Evolutionary conservation across 2,888 invertebrate species (phyloP), one percentile per base, ranked within the genome.

Genomic region (Drosophila incognita): DNA sequence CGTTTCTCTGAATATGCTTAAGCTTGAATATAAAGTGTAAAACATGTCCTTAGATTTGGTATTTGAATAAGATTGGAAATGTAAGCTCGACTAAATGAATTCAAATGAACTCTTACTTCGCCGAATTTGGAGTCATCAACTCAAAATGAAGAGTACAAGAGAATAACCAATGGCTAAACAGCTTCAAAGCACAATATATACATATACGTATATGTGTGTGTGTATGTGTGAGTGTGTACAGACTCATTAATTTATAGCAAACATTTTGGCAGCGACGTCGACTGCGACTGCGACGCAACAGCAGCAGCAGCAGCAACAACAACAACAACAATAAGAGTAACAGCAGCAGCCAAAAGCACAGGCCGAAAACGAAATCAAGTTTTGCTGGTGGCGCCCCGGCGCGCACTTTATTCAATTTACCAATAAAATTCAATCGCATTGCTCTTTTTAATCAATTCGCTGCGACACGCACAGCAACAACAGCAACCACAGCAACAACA

Each of bases 401-500:
- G 87, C 80, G 89, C 83, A 86, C 80, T 85, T 86, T 86, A 86
- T 92, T 92, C 92, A 92, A 92, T 92, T 92, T 92, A 83, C 91
- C 91, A 92, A 92, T 92, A 91, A 92, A 91, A 89, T 91, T 82
- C 91, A 92, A 92, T 92, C 91, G 89, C 90, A 82, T 86, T 85
- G 86, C 87, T 86, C 85, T 87, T 92, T 92, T 91, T 92, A 92
- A 91, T 92, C 91, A 92, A 91, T 91, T 91, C 90, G 82, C 90
- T 61, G 77, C 74, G 77, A 75, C 82, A 70, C 79, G 69, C 71
- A 74, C 78, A 76, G 24, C 48, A 69, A 46, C 58, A 70, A 24
- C 74, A 63, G 46, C 65, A 70, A 21, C 74, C 65, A 24, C 57
- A 51, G 21, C 60, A 61, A 4, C 33, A 61, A 3, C 58, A 42